Evolutionary conservation across 2,113 vertebrate species (phyloP).

Genomic region (Semnornis frantzii): DNA sequence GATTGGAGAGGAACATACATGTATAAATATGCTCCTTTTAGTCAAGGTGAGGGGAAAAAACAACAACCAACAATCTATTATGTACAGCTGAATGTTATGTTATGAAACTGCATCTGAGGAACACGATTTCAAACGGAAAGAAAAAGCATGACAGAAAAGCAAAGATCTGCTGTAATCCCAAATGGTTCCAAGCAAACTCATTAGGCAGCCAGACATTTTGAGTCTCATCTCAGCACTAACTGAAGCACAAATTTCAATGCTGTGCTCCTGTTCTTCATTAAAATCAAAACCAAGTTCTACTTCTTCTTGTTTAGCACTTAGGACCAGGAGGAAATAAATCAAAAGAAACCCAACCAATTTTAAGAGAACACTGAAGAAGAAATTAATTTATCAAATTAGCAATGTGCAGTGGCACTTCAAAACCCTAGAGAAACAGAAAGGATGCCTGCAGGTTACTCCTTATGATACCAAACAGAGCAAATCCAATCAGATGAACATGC

Average conservation of each 20-base stretch:
- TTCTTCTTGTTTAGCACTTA: not conserved
- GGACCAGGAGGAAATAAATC: not conserved
- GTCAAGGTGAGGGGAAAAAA: not conserved
- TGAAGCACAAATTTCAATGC: not conserved
- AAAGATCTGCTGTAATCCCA: not conserved
- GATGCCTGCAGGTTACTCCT: slow-evolving; percentile 44
- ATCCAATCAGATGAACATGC: slow-evolving; percentile 62
- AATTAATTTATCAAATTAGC: slow-evolving; percentile 54
- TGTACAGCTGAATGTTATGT: not conserved
- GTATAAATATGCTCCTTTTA: not conserved
- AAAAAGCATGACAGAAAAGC: not conserved
- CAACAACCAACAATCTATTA: not conserved
- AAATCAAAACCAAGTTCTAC: not conserved
- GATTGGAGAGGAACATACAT: not conserved
- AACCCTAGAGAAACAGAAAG: not conserved
- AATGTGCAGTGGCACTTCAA: not conserved
- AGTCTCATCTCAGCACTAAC: not conserved
- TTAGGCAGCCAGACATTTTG: not conserved
- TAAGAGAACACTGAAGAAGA: not conserved
- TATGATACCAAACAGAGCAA: slow-evolving; percentile 55
- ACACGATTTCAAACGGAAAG: not conserved
- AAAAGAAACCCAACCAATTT: not conserved
- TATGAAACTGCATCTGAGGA: not conserved
- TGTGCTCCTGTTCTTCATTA: not conserved
- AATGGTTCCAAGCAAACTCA: not conserved